Evolutionary conservation across 2,113 vertebrate species (phyloP).

Genomic region (Larimichthys crocea): DNA sequence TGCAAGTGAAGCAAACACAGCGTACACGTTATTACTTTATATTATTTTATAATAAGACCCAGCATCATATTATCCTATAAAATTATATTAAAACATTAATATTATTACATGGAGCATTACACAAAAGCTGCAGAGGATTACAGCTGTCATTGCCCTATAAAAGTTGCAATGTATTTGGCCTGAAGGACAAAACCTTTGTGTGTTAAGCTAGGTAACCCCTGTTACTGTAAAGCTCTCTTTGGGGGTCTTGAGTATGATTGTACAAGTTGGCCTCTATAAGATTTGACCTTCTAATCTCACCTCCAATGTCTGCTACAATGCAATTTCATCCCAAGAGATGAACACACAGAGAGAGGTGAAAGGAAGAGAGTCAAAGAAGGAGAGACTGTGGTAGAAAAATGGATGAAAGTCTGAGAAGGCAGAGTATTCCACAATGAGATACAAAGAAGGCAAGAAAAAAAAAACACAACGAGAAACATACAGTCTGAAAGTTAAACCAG

Average conservation of each 20-base stretch:
- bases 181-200: conserved; percentile 17
- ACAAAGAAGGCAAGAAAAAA: conserved; percentile 14
- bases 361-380: background rate
- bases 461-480: conserved; percentile 27
- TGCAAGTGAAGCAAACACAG: conserved; percentile 29
- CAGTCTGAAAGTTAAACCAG: conserved; percentile 22
- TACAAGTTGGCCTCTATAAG: conserved; percentile 18
- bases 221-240: conserved; percentile 27
- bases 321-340: conserved; percentile 38
- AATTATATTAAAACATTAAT: conserved; percentile 33
- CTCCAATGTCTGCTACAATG: conserved; percentile 26
- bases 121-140: conserved; percentile 6
- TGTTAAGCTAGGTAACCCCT: conserved; percentile 1
- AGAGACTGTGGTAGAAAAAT: conserved; percentile 3
- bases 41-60: conserved; percentile 36
- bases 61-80: conserved; percentile 14
- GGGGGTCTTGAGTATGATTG: conserved; percentile 8
- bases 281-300: conserved; percentile 40
- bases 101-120: conserved; percentile 25
- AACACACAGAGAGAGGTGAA: conserved; percentile 9
- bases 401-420: conserved; percentile 25
- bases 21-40: conserved; percentile 27
- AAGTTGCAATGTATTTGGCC: conserved; percentile 12
- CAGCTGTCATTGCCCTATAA: background rate
- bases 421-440: conserved; percentile 14